Percentiles rank a stretch among this genome's conserved stretches.
These are phyloP conservation scores for Hoplostethus mediterraneus DNA, from an alignment of 2,797 vertebrate genomes.

Conservation along the genomic window DNA sequence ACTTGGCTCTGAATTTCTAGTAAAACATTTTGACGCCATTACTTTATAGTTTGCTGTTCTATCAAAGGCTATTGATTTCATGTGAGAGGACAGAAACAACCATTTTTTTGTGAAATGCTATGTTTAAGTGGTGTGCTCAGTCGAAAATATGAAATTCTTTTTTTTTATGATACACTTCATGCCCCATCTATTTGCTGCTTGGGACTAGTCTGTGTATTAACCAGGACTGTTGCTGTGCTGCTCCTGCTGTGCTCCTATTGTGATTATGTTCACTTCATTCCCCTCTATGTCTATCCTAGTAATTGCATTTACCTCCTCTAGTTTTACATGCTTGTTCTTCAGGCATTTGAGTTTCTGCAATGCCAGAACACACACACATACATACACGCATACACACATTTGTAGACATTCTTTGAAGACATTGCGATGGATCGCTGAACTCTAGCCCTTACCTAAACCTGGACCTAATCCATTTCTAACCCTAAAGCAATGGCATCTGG, in stretches of 20 bases:
- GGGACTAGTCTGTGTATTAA: constrained; percentile 29
- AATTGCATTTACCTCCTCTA: not conserved
- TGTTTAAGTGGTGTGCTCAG: constrained; percentile 34
- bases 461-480: not conserved
- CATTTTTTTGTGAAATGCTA: constrained; percentile 52
- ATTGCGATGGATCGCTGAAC: not conserved
- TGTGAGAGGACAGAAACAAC: constrained; percentile 41
- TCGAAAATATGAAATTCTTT: constrained; percentile 43
- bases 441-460: no score
- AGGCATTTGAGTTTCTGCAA: no score
- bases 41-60: constrained; percentile 36
- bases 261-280: no score
- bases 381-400: not conserved
- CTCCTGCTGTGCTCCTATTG: not conserved
- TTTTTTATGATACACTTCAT: constrained; percentile 53
- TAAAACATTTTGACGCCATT: constrained; percentile 8
- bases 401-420: not conserved
- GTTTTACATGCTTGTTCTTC: not conserved
- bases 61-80: constrained; percentile 52
- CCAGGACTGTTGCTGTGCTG: constrained; percentile 40
- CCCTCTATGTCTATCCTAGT: not conserved
- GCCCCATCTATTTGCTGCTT: constrained; percentile 43
- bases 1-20: constrained; percentile 28
- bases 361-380: no score
- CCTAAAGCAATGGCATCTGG: not conserved